Percentiles rank a stretch among this genome's conserved stretches.
Conservation (phyloP, 2,888 invertebrate genomes). For the Mythimna lalbum region DNA sequence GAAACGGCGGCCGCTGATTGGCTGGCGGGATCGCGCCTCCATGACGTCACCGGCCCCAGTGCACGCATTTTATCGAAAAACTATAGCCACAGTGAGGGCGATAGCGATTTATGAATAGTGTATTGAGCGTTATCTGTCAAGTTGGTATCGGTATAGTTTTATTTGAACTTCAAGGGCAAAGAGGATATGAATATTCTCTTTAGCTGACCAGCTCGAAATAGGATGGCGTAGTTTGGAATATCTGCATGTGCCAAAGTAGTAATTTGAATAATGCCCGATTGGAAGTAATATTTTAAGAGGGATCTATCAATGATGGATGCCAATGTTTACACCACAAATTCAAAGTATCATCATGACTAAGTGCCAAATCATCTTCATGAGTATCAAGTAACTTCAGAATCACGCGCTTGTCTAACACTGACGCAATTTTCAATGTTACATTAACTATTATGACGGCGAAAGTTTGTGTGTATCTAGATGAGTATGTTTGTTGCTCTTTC, state of each 20-base stretch:
- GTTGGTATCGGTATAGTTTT: conserved; percentile 13
- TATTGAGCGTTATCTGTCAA: conserved; percentile 24
- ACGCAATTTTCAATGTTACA: no score
- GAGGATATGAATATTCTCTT: conserved; percentile 3
- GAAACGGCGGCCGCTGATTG: conserved; percentile 75
- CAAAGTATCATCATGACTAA: not conserved
- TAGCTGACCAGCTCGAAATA: not conserved
- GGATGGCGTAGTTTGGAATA: not conserved
- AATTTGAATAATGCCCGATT: not conserved
- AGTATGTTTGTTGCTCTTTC: no score
- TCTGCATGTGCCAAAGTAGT: not conserved
- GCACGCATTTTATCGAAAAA: conserved; percentile 76
- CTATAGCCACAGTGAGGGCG: conserved; percentile 66
- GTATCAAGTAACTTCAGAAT: not conserved
- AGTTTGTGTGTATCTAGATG: no score
- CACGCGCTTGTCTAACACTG: not conserved
- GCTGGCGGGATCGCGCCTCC: conserved; percentile 79
- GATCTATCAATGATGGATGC: not conserved
- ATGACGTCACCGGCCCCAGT: conserved; percentile 80
- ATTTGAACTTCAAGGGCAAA: conserved; percentile 18
- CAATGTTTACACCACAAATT: conserved; percentile 4
- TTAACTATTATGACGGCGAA: no score
- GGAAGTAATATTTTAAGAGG: not conserved
- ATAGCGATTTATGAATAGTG: conserved; percentile 67
- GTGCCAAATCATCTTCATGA: not conserved